Evolutionary conservation across 2,113 vertebrate species (phyloP).

Genomic region (Odocoileus virginianus): DNA sequence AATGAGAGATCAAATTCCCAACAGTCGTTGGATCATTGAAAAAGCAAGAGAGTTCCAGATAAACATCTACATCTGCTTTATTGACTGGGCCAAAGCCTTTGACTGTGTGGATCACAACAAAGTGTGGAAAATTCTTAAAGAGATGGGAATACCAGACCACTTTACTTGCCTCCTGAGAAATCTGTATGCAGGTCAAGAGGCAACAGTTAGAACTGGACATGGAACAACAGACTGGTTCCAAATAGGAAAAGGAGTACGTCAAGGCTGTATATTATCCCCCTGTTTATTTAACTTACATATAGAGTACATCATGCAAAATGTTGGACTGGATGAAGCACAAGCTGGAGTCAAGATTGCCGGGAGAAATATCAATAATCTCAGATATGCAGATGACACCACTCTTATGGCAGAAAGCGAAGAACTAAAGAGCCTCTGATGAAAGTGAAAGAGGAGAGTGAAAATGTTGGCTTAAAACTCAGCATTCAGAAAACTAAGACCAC

Average conservation of each 20-base stretch:
- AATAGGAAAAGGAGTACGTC: background rate
- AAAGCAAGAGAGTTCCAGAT: background rate
- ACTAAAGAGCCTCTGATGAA: background rate
- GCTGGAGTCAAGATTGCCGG: background rate
- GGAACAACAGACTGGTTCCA: background rate
- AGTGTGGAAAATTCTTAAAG: background rate
- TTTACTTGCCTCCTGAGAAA: background rate
- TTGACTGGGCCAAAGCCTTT: background rate
- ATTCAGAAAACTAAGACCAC: background rate
- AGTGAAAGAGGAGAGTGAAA: background rate
- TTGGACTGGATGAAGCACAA: background rate
- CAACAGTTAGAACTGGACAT: background rate
- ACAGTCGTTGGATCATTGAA: background rate
- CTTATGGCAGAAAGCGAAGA: background rate
- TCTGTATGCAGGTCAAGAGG: background rate
- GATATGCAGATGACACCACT: background rate
- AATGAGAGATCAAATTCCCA: background rate
- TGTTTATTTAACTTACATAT: background rate
- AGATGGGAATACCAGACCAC: background rate
- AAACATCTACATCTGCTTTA: background rate
- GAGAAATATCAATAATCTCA: background rate
- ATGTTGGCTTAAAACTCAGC: background rate
- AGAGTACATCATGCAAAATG: background rate
- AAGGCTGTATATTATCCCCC: background rate
- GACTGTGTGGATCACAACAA: background rate